Percentiles rank a stretch among this genome's conserved stretches.
These are phyloP conservation scores for Beris morrisii DNA, from an alignment of 2,888 invertebrate species.

Conservation along the genomic window DNA sequence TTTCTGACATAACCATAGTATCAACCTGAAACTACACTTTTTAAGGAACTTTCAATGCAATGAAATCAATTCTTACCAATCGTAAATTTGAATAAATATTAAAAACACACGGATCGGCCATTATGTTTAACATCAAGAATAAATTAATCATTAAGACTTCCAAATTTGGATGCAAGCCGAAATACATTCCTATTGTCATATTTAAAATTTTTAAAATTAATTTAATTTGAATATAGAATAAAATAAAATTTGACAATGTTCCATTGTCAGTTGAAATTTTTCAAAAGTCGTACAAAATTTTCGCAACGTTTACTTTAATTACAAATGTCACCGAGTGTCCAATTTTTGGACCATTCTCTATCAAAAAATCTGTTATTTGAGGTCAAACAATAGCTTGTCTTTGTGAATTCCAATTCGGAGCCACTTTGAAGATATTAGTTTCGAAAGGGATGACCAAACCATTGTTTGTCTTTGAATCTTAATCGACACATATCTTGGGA, in stretches of 20 bases:
- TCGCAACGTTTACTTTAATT: not conserved
- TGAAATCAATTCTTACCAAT: constrained; percentile 39
- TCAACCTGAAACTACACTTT: constrained; percentile 37
- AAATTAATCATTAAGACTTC: constrained; percentile 47
- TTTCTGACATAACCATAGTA: not conserved
- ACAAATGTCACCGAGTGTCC: no score
- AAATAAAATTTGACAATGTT: no score
- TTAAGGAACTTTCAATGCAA: constrained; percentile 31
- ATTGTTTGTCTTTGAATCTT: no score
- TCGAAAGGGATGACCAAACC: no score
- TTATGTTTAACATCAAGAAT: constrained; percentile 46
- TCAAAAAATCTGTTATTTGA: no score
- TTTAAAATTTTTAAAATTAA: not conserved
- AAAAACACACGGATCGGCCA: constrained; percentile 46
- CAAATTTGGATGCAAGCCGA: constrained; percentile 28
- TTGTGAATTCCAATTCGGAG: no score
- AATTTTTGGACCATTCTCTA: no score
- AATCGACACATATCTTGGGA: no score
- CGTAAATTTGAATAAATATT: constrained; percentile 45
- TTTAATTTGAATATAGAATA: no score
- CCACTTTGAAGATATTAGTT: no score
- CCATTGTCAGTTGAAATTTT: not conserved
- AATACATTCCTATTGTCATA: constrained; percentile 18
- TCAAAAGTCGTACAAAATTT: not conserved
- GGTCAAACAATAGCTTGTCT: no score